These are phyloP conservation scores for Tryphoninae sp. DNA, from an alignment of 2,888 invertebrate genomes.

Conservation along the genomic window DNA sequence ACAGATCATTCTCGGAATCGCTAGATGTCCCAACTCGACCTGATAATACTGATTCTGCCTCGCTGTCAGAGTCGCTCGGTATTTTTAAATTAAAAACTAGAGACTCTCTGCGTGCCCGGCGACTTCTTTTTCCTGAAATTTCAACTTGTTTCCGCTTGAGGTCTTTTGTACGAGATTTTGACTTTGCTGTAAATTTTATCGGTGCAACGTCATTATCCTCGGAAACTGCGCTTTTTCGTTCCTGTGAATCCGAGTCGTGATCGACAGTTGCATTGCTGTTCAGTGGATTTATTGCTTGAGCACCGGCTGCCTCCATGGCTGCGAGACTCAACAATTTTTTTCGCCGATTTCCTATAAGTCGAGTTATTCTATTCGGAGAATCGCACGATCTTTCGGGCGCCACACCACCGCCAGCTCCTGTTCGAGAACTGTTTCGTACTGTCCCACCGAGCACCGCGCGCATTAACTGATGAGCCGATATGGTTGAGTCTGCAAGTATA, in stretches of 20 bases:
- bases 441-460: constrained; percentile 72
- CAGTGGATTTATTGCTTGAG: constrained; percentile 46
- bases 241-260: constrained; percentile 48
- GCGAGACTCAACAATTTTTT: constrained; percentile 86
- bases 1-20: constrained; percentile 70
- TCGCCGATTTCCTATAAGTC: constrained; percentile 88
- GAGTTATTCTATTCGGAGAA: constrained; percentile 87
- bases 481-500: constrained; percentile 63
- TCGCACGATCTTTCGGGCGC: constrained; percentile 77
- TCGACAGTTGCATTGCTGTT: constrained; percentile 17
- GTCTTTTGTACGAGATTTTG: constrained; percentile 71
- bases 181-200: constrained; percentile 71
- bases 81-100: constrained; percentile 67
- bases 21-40: constrained; percentile 47
- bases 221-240: constrained; percentile 33
- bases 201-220: constrained; percentile 40
- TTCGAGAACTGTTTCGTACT: constrained; percentile 65
- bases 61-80: constrained; percentile 60
- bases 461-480: constrained; percentile 74
- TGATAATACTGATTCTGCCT: constrained; percentile 23
- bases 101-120: constrained; percentile 70
- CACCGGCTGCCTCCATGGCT: constrained; percentile 70
- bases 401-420: constrained; percentile 68
- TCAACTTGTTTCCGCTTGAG: constrained; percentile 73
- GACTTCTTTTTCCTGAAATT: constrained; percentile 64